A percentile compares a stretch with the other conserved stretches of the same genome.
Conservation (phyloP, 2,888 invertebrate species). For the Hetaerina titia region DNA sequence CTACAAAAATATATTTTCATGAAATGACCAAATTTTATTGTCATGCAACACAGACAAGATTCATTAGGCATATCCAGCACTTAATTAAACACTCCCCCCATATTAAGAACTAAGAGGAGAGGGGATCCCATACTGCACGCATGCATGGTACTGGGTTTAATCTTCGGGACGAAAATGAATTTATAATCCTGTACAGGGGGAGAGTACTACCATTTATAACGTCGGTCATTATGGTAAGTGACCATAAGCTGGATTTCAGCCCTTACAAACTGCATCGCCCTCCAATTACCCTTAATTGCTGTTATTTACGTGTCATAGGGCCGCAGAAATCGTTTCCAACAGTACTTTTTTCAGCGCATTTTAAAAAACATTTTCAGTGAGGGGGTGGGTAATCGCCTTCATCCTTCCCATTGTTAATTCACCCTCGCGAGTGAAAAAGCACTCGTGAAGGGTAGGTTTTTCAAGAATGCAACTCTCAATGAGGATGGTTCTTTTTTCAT, state of each 20-base stretch:
- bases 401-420: neutral
- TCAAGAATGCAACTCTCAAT: neutral
- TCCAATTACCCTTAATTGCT: neutral
- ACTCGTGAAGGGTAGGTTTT: neutral
- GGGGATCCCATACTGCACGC: neutral
- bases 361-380: neutral
- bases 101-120: neutral
- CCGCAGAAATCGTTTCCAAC: neutral
- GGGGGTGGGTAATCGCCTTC: neutral
- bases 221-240: slow-evolving; percentile 10
- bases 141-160: neutral
- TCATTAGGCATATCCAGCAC: neutral
- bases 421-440: neutral
- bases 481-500: neutral
- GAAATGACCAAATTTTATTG: neutral
- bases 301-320: neutral
- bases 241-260: neutral
- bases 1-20: neutral
- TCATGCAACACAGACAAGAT: neutral
- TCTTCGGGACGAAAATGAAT: neutral
- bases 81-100: neutral
- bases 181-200: neutral
- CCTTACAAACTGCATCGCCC: neutral
- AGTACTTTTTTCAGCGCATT: neutral
- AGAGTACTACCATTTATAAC: neutral